Evolutionary conservation across 2,797 vertebrate genomes (phyloP).

Genomic region (Enteromius anoplus): DNA sequence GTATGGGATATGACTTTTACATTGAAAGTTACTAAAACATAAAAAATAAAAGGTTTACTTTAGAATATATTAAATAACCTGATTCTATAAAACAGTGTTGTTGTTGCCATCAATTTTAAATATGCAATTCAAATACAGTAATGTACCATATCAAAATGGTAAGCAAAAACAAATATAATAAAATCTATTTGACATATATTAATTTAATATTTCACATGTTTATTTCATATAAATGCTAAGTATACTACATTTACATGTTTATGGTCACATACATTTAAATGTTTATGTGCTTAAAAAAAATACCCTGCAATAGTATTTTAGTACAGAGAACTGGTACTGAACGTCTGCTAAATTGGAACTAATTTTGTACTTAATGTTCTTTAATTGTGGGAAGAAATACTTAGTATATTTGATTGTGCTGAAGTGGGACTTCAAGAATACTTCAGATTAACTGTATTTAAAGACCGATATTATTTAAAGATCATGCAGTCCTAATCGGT

Average conservation of each 20-base stretch:
- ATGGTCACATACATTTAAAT: no score
- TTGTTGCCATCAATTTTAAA: slow-evolving; percentile 4
- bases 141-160: background rate
- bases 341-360: background rate
- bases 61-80: background rate
- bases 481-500: background rate
- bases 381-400: background rate
- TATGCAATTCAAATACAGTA: slow-evolving; percentile 6
- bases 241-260: no score
- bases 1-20: background rate
- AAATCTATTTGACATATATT: background rate
- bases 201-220: background rate
- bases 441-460: background rate
- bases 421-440: background rate
- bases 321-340: background rate
- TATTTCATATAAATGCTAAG: background rate
- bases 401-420: background rate
- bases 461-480: background rate
- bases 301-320: background rate
- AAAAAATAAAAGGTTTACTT: no score
- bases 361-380: background rate
- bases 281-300: no score
- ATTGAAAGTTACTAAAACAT: background rate
- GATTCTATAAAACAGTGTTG: background rate
- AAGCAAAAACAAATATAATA: background rate